Base-by-base conservation (phyloP, 23 tunicate genomes). In the Ascidia mentula region DNA sequence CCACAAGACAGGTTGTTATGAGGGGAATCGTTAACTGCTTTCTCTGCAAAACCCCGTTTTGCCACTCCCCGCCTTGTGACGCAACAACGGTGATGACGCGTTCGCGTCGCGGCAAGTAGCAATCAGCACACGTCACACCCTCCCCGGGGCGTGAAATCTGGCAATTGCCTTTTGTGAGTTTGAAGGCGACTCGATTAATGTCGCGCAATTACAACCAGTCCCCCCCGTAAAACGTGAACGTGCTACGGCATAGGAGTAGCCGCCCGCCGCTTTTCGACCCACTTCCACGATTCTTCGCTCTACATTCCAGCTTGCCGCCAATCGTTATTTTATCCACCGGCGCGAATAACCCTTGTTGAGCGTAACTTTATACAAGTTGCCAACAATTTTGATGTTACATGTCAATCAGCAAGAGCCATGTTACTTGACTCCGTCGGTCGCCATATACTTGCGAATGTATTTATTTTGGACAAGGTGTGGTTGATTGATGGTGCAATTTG, bases 91-190 rank as follows among this genome's bases (percentile, higher is more conserved):
- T 28, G 65, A 53, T 53, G 65, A 53, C 65, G 65, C 65, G 65
- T 53, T 53, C 4, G 65, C 65, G 65, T 6, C 65, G 65, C 65
- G 13, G 65, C 65, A 53, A 53, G 65, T 53, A 53, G 65, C 65
- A 53, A 53, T 53, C 65, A 53, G 65, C 65, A 53, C 65, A 53
- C 65, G 65, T 53, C 65, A 53, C 65, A 53, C 65, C 65, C 65
- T 53, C 65, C 65, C 65, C 65, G 65, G 65, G 65, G 65, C 65
- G 65, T 53, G 65, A 53, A 53, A 53, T 53, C 65, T 53, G 65
- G 65, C 65, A 53, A 53, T 53, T 53, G 65, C 24, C 65, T 28
- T 53, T 53, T 53, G 65, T 53, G 65, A 53, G 28, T 53, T 53
- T 53, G 65, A 26, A 26, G 24, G 65, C 65, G 65, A 53, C 65